Base-by-base conservation (phyloP, 2,797 vertebrate genomes). In the Sebastes iracundus region DNA sequence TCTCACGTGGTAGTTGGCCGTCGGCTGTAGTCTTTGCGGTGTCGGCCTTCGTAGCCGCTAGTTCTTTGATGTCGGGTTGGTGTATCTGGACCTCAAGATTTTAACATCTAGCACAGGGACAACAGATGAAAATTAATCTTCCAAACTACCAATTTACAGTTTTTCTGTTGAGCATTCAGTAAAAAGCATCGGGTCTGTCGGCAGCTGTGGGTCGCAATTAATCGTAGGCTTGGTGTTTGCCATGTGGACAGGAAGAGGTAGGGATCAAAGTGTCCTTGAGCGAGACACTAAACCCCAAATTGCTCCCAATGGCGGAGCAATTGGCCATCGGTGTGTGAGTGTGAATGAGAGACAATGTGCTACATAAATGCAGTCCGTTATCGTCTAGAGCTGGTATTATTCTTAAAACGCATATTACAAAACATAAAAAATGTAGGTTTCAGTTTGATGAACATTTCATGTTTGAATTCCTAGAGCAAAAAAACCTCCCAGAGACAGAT, bases 241-340 rank as follows among this genome's bases (percentile, higher is more conserved):
- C 33, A 35, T 35, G 33, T 35, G 33, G 11, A 35, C 33, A 35
- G 33, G 33, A 35, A 35, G 33, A 35, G 33, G 33, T 35, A 35
- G 33, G 33, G 33, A 35, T 35, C 2, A 5, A 66, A 42, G 25
- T 30, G 23, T 52, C 66, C 30, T 53, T 52, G 59, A 68, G 52
- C 72, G 32, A 63, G 67, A 55, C 14, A 6, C n/a, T 60, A 33
- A 62, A 76, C 3, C 28, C 64, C 7, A 63, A 81, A 72, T 85
- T 56, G 61, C 53, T 71, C 30, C 46, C 33, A 65, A 6, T 33
- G 22, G 63, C 22, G 27, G 7, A 62, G 30, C 64, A 46, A 60
- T 23, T 56, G 25, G 27, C 14, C 42, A 22, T 53, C 33, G 4
- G 23, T 53, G 59, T 23, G 35, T 30, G 8, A 69, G 38, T 49